Percentiles rank a stretch among this genome's conserved stretches.
Evolutionary conservation across 2,888 invertebrate genomes (phyloP).

Genomic region (Stramonita haemastoma): DNA sequence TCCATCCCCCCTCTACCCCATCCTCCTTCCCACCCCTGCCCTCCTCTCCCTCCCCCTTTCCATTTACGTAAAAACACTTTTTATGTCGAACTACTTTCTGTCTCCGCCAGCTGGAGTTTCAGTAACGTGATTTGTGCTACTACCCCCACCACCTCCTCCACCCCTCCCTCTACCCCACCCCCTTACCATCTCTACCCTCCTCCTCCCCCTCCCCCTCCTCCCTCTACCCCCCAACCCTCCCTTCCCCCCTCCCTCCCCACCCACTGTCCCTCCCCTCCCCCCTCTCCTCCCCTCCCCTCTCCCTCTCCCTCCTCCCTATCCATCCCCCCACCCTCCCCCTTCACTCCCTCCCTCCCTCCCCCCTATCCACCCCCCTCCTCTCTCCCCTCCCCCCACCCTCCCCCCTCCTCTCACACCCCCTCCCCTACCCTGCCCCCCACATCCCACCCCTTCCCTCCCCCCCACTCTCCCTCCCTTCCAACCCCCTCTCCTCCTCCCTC

Average conservation of each 20-base stretch:
- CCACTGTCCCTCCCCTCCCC: not conserved
- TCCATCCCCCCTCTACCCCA: not conserved
- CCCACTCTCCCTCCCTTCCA: not conserved
- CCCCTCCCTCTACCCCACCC: too few relatives aligned
- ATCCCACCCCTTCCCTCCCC: not conserved
- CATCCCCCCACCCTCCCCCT: not conserved
- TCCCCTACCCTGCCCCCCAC: not conserved
- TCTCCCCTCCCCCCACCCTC: not conserved
- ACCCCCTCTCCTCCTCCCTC: constrained; percentile 19
- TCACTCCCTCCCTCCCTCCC: not conserved
- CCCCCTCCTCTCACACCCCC: constrained; percentile 4
- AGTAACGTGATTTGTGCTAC: too few relatives aligned
- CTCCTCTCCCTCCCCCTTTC: not conserved
- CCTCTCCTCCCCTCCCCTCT: not conserved
- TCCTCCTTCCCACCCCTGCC: not conserved
- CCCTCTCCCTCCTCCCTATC: too few relatives aligned
- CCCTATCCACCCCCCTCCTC: not conserved
- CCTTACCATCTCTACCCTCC: too few relatives aligned
- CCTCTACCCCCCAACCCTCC: not conserved
- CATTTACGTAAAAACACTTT: too few relatives aligned
- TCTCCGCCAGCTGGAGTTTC: too few relatives aligned
- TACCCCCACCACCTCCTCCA: too few relatives aligned
- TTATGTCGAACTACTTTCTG: too few relatives aligned
- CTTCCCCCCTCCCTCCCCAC: not conserved
- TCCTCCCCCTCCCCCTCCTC: not conserved